These are phyloP conservation scores for Dilophus febrilis DNA, from an alignment of 2,888 invertebrate genomes.

Conservation along the genomic window DNA sequence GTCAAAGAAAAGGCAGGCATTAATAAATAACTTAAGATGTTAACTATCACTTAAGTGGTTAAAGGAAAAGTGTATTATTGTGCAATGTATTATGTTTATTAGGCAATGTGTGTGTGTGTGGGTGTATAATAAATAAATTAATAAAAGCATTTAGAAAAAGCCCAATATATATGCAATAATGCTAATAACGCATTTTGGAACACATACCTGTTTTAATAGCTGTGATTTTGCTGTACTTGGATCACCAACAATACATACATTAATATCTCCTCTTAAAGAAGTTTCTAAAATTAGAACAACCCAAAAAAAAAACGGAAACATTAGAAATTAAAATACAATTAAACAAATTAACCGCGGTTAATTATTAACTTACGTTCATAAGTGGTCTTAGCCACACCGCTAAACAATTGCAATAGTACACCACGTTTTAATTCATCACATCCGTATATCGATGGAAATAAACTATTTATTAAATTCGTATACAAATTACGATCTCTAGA, in stretches of 20 bases:
- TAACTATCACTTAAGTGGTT: no score
- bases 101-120: no score
- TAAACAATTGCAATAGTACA: constrained; percentile 86
- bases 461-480: constrained; percentile 70
- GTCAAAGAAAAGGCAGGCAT: no score
- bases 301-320: background rate
- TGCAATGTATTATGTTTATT: no score
- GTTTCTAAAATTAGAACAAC: constrained; percentile 50
- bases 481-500: constrained; percentile 84
- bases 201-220: constrained; percentile 67
- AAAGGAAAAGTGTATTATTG: no score
- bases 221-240: constrained; percentile 98
- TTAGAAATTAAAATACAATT: constrained; percentile 1
- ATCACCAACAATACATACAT: constrained; percentile 96
- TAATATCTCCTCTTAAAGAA: constrained; percentile 86
- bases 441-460: constrained; percentile 94
- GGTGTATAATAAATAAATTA: no score
- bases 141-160: no score
- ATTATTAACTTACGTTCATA: constrained; percentile 42
- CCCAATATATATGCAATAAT: background rate
- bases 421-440: constrained; percentile 91
- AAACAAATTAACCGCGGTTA: constrained; percentile 5
- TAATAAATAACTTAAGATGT: no score
- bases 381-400: constrained; percentile 91
- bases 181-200: background rate